Conservation (phyloP, 2,113 vertebrate genomes). For the Melierax canorus region DNA sequence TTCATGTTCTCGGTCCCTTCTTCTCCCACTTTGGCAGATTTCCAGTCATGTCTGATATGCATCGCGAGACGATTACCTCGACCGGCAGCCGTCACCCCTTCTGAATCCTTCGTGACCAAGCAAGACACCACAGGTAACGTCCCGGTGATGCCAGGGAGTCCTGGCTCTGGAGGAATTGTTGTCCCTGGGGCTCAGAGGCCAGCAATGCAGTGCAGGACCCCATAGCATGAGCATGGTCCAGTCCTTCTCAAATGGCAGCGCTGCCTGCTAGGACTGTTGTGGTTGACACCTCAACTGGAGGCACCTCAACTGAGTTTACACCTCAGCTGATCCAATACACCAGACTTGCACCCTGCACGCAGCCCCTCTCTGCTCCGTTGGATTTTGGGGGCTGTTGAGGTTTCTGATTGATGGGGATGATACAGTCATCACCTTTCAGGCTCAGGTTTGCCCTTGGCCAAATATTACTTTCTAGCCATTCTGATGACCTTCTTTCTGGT, state of each 20-base stretch:
- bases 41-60: conserved; percentile 93
- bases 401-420: neutral
- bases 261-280: neutral
- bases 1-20: neutral
- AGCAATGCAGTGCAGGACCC: neutral
- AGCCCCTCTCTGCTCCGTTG: neutral
- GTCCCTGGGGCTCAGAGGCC: neutral
- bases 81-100: conserved; percentile 73
- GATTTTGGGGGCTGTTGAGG: no score
- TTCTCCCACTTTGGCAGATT: conserved; percentile 72
- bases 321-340: neutral
- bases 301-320: neutral
- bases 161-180: neutral
- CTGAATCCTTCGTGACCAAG: conserved; percentile 93
- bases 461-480: neutral
- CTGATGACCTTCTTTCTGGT: neutral
- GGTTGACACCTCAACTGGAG: neutral
- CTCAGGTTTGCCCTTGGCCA: neutral
- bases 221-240: rapidly evolving
- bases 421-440: neutral
- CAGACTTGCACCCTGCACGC: neutral
- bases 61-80: conserved; percentile 88
- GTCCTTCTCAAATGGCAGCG: neutral
- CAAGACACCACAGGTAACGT: conserved; percentile 93
- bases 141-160: neutral